Conservation (phyloP, 1,140 invertebrate species). For the Eueides isabella region DNA sequence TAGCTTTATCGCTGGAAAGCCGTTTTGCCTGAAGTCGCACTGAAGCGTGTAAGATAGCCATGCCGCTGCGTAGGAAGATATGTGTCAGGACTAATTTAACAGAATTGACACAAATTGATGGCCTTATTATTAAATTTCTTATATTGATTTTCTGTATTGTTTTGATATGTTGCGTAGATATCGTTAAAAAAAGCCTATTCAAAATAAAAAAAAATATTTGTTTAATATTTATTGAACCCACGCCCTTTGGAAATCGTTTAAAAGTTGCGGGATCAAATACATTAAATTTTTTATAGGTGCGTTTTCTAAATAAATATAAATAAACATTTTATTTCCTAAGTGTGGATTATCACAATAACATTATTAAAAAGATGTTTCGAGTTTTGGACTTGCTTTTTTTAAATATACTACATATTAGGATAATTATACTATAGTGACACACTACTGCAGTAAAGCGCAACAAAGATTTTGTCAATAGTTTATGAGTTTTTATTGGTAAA, state of each 20-base stretch:
- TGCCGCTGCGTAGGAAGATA: not conserved
- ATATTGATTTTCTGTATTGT: not conserved
- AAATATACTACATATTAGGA: not conserved
- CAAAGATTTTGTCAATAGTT: no score
- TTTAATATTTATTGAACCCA: no score
- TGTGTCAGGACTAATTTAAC: not conserved
- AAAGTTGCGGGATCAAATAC: no score
- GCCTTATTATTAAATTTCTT: not conserved
- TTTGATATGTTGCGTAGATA: not conserved
- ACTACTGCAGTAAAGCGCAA: not conserved
- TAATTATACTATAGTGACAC: not conserved
- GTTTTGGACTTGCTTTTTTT: no score
- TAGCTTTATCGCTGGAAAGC: slow-evolving; percentile 57
- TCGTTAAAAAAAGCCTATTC: not conserved
- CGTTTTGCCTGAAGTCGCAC: slow-evolving; percentile 39
- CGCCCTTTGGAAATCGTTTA: no score
- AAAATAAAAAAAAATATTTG: no score
- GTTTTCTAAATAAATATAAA: no score
- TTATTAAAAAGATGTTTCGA: no score
- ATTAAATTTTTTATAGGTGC: no score
- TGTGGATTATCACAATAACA: no score
- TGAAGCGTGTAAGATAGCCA: slow-evolving; percentile 14
- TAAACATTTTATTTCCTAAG: no score
- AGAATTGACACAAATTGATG: slow-evolving; percentile 1
- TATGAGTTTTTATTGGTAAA: no score